Evolutionary conservation across 2,888 invertebrate genomes (phyloP).

Genomic region (Rotaria macrura): DNA sequence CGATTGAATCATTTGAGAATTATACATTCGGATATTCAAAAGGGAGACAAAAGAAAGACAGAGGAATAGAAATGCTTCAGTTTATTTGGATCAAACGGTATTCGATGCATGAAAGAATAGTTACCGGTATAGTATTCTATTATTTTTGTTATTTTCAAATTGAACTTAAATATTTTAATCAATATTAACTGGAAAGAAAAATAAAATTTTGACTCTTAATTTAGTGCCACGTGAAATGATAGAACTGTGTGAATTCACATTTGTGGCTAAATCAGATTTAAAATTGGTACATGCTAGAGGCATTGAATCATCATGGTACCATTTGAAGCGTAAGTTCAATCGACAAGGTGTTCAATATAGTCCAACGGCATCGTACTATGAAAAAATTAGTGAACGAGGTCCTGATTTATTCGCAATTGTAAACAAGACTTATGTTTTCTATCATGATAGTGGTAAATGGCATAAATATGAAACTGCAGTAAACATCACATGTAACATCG

Average conservation of each 20-base stretch:
- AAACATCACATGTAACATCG: no score
- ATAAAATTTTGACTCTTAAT: not conserved
- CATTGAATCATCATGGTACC: not conserved
- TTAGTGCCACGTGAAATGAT: not conserved
- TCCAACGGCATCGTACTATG: not conserved
- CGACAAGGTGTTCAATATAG: not conserved
- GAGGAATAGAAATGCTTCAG: not conserved
- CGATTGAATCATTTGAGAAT: not conserved
- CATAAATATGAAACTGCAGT: not conserved
- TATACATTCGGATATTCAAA: not conserved
- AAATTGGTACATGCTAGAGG: not conserved
- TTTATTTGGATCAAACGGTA: not conserved
- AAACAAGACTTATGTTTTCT: not conserved
- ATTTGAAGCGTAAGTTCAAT: not conserved
- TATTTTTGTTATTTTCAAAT: no score
- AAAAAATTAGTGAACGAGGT: not conserved
- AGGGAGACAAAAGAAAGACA: not conserved
- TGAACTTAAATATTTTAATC: no score
- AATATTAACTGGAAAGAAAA: no score
- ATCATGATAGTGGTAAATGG: not conserved
- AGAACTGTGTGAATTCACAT: not conserved
- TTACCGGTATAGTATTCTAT: not conserved
- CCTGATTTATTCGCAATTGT: not conserved
- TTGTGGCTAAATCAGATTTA: rapidly evolving
- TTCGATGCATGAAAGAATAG: not conserved